Base-by-base conservation (phyloP, 2,888 invertebrate genomes). In the Synanthedon vespiformis region DNA sequence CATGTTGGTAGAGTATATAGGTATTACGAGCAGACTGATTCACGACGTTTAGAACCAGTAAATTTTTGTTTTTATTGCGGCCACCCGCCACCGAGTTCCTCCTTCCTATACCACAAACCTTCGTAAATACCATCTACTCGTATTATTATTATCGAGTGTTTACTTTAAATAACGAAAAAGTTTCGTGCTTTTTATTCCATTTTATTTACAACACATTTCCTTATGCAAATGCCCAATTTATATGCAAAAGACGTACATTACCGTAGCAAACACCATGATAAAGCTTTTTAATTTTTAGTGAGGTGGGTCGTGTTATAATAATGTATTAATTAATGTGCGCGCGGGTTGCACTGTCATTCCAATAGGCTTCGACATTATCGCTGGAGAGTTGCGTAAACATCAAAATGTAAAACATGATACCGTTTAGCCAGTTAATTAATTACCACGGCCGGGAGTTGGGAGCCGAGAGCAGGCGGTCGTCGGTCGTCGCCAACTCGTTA, bases 401-500 rank as follows among this genome's bases (percentile, higher is more conserved):
- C 76, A 82, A 66, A 80, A 80, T 84, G 81, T 85, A 80, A 79
- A 85, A 84, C 85, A 81, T 76, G 80, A 80, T 83, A 81, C 70
- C 81, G 83, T 85, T 86, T 86, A 85, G 84, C 77, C 74, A 72
- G 81, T 80, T 86, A 85, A 86, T 86, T 86, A 86, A 86, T 87
- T 86, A 77, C 70, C 69, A 73, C 74, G 75, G 76, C 78, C 74
- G 77, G 34, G 74, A 76, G 65, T 67, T 68, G 60, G 70, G 68
- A 70, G 71, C 68, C 68, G 68, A 65, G 53, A 54, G 56, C 56
- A 51, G 53, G 53, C 50, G 53, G 40, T 56, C 58, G 64, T 58
- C 67, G 70, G 64, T 68, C 67, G 77, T 77, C 78, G 80, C 74
- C 67, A 72, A 74, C 79, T 84, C 75, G 85, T 85, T 84, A 82